These are phyloP conservation scores for Sminthopsis crassicaudata DNA, from an alignment of 2,113 vertebrate genomes.

Conservation along the genomic window DNA sequence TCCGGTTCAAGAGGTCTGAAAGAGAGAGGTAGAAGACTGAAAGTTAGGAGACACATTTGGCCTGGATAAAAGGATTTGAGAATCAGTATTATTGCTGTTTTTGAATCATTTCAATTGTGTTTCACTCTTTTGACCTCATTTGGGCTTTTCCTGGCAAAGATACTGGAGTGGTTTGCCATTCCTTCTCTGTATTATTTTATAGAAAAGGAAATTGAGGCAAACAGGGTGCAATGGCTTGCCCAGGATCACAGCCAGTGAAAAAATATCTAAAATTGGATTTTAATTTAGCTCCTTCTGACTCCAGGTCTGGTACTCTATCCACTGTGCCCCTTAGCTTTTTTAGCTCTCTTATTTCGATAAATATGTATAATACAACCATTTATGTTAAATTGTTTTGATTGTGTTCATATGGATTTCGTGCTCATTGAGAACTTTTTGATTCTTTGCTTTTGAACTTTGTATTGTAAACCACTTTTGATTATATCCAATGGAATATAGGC, in stretches of 20 bases:
- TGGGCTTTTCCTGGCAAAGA: neutral
- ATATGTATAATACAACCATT: too few species aligned
- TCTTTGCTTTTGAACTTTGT: too few species aligned
- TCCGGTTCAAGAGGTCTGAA: too few species aligned
- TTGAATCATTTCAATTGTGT: neutral
- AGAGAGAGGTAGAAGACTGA: too few species aligned
- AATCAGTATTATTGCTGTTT: neutral
- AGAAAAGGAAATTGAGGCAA: neutral
- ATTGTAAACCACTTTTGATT: too few species aligned
- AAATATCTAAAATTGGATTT: neutral
- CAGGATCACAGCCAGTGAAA: neutral
- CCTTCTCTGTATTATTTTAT: neutral
- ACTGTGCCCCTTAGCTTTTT: too few species aligned
- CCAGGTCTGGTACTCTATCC: neutral
- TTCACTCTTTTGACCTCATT: neutral
- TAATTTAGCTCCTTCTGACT: neutral
- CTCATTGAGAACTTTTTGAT: too few species aligned
- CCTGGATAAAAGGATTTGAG: neutral
- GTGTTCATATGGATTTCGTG: too few species aligned
- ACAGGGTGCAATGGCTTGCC: neutral
- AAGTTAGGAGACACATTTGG: too few species aligned
- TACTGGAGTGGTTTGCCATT: neutral
- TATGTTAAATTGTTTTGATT: too few species aligned
- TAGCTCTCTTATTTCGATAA: too few species aligned
- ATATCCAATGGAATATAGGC: too few species aligned